Evolutionary conservation across 1,140 invertebrate species (phyloP).

Genomic region (Ectropis grisescens): DNA sequence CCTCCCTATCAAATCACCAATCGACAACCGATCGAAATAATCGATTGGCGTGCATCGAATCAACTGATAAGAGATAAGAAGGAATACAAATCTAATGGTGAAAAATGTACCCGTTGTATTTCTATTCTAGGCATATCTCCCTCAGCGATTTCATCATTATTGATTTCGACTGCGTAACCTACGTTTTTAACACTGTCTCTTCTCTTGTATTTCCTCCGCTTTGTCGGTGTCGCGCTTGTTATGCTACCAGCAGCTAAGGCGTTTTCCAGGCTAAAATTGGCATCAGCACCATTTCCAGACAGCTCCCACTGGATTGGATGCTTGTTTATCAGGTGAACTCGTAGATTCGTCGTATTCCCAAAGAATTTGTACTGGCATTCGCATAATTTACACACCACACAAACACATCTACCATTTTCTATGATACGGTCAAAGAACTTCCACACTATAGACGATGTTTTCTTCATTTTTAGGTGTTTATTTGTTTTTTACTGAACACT

Average conservation of each 20-base stretch:
- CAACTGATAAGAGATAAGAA: too few species aligned
- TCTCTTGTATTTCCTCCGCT: slow-evolving; percentile 35
- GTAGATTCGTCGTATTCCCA: slow-evolving; percentile 57
- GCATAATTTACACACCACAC: slow-evolving; percentile 60
- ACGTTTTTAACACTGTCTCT: slow-evolving; percentile 42
- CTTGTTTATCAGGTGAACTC: slow-evolving; percentile 48
- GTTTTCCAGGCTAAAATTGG: too few species aligned
- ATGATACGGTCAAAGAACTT: slow-evolving; percentile 56
- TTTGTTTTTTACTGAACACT: too few species aligned
- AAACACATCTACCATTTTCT: slow-evolving; percentile 43
- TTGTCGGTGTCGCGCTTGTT: slow-evolving; percentile 18
- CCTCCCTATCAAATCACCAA: too few species aligned
- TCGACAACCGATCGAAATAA: too few species aligned
- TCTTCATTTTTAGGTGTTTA: slow-evolving; percentile 37
- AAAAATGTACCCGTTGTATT: slow-evolving; percentile 59
- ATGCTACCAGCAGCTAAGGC: too few species aligned
- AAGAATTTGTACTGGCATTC: slow-evolving; percentile 58
- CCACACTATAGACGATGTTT: slow-evolving; percentile 55
- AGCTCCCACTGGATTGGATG: slow-evolving; percentile 62
- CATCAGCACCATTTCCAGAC: slow-evolving; percentile 40
- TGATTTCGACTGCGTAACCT: slow-evolving; percentile 55
- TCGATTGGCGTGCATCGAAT: too few species aligned
- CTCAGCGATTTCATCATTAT: slow-evolving; percentile 31
- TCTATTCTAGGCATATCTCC: slow-evolving; percentile 44
- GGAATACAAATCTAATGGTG: too few species aligned